Evolutionary conservation across 92 coral and sea anemone species (phyloP), one percentile per base, ranked within the genome.

Genomic region (Blastomussa wellsi): DNA sequence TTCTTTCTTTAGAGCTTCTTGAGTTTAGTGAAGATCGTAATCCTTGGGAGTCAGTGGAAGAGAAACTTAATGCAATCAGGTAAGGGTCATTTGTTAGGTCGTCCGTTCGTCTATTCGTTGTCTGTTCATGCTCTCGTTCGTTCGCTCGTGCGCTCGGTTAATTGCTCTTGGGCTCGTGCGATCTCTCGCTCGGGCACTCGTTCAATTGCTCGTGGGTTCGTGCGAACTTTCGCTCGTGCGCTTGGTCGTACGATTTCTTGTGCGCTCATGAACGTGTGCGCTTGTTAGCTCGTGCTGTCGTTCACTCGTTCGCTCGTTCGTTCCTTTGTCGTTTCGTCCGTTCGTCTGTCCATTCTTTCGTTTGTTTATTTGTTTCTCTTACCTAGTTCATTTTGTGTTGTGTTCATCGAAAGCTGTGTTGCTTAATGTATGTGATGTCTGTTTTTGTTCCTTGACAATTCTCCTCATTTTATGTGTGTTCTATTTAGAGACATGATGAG

Each of bases 21-120:
- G 97, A 93, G 77, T 93, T 89, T 72, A 91, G 90, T 49, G 97
- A 93, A 62, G 97, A 91, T 48, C 87, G 97, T 17, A 93, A 93
- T 84, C 84, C 93, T 36, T 85, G 94, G 86, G 97, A 93, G 65
- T 89, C 97, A 35, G 78, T 93, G 62, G 97, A 93, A 87, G 91
- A 91, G 68, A 93, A 93, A 82, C 91, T 93, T 11, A 72, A 79
- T 41, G 83, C 89, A 17, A 88, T 93, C 59, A 89, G 93, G 93
- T 90, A 77, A 17, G 71, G 44, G 38, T 53, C 19, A 31, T 19
- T 67, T 16, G 38, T 59, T 14, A 24, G 73, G 7, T 57, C 35
- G 14, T 62, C 28, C 16, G 48, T 35, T 37, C 26, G 12, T 5
- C 5, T 12, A 22, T 67, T 24, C 20, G 0, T 66, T 38, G 0